These are phyloP conservation scores for Aphelocoma coerulescens DNA, from an alignment of 2,113 vertebrate species.

Conservation along the genomic window DNA sequence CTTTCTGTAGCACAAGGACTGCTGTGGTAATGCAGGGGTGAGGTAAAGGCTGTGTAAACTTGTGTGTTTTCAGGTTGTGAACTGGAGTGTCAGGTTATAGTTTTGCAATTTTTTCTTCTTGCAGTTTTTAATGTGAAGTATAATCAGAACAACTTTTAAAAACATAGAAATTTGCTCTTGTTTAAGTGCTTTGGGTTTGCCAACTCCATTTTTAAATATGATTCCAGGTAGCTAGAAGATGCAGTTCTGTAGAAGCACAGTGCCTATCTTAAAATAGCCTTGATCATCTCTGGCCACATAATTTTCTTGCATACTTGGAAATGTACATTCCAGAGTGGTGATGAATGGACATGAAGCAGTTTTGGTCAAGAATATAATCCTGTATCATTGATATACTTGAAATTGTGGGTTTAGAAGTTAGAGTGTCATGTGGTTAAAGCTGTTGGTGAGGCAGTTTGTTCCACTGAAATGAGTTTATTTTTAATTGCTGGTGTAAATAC, in stretches of 20 bases:
- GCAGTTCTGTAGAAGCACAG: background rate
- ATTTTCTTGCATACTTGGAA: background rate
- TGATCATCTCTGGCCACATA: background rate
- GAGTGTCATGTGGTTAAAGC: background rate
- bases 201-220: background rate
- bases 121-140: background rate
- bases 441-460: background rate
- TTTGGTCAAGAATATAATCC: background rate
- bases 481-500: background rate
- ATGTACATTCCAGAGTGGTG: constrained; percentile 38
- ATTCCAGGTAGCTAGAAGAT: background rate
- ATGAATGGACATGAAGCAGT: background rate
- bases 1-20: background rate
- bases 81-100: background rate
- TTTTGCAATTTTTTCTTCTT: background rate
- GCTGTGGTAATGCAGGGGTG: background rate
- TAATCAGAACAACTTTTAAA: background rate
- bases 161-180: background rate
- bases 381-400: background rate
- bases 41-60: background rate
- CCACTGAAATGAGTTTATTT: background rate
- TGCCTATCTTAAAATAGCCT: background rate
- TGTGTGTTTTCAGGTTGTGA: background rate
- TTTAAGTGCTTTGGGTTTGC: background rate
- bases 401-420: background rate